These are phyloP conservation scores for Rhagologus leucostigma DNA, from an alignment of 2,113 vertebrate species.

Conservation along the genomic window DNA sequence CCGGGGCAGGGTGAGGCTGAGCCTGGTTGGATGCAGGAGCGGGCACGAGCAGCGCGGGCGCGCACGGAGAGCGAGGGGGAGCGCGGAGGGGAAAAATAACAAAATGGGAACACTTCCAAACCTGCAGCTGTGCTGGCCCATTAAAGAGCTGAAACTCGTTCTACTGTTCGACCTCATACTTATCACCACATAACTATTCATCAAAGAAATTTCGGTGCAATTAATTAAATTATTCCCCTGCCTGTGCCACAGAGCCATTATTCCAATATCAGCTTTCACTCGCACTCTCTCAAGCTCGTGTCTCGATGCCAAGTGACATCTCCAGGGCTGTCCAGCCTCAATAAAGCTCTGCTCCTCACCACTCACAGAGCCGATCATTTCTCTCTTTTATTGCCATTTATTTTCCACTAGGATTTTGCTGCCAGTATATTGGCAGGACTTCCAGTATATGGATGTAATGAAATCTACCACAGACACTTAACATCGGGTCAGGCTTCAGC, in stretches of 20 bases:
- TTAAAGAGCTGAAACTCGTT: slow-evolving; percentile 83
- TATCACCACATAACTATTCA: slow-evolving; percentile 92
- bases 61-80: neutral
- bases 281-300: slow-evolving; percentile 79
- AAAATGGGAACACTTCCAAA: slow-evolving; percentile 75
- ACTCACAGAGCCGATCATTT: slow-evolving; percentile 88
- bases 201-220: slow-evolving; percentile 94
- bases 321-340: slow-evolving; percentile 84
- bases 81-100: neutral
- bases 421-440: slow-evolving; percentile 97
- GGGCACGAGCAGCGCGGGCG: neutral
- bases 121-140: slow-evolving; percentile 82
- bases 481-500: slow-evolving; percentile 89
- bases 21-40: neutral
- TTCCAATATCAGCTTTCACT: slow-evolving; percentile 89
- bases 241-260: slow-evolving; percentile 83
- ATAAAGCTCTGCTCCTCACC: slow-evolving; percentile 87
- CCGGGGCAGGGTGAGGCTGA: neutral
- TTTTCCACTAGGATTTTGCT: slow-evolving; percentile 98
- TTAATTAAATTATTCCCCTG: slow-evolving; percentile 97
- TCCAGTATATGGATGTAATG: slow-evolving; percentile 96
- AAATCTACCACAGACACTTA: slow-evolving; percentile 98
- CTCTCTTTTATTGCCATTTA: slow-evolving; percentile 98
- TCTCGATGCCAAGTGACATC: slow-evolving; percentile 89
- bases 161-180: slow-evolving; percentile 82